A percentile compares a stretch with the other conserved stretches of the same genome.
phyloP scores from a whole-genome alignment of 2,888 invertebrate genomes.

The Temnothorax unifasciatus region DNA sequence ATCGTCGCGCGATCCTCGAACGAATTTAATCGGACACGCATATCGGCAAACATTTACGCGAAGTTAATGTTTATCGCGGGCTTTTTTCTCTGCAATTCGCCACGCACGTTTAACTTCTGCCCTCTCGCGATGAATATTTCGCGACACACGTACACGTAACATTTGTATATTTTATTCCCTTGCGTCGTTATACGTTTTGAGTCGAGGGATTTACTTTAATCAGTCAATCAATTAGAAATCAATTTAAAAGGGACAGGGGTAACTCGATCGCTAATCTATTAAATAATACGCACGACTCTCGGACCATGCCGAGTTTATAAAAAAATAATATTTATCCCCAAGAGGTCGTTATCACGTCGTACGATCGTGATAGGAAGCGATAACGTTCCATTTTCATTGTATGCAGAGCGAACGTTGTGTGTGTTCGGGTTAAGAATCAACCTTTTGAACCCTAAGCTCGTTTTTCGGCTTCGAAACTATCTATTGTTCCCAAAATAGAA shows the following conservation, averaged over 20 bases:
- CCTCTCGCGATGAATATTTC: neutral
- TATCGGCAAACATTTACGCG: constrained; percentile 9
- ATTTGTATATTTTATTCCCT: neutral
- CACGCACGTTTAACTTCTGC: neutral
- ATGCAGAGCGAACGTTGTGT: neutral
- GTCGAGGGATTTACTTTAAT: neutral
- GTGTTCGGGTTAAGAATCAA: neutral
- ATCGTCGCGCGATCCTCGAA: neutral
- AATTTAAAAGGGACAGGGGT: neutral
- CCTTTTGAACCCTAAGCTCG: constrained; percentile 3
- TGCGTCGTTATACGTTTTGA: neutral
- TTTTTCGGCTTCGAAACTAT: neutral
- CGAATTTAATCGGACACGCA: neutral
- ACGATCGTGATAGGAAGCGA: constrained; percentile 1
- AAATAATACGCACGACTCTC: neutral
- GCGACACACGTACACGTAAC: neutral
- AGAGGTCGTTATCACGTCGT: neutral
- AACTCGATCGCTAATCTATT: neutral
- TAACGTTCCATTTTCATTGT: neutral
- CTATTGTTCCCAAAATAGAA: constrained; percentile 14
- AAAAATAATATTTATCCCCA: neutral
- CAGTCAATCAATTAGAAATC: neutral
- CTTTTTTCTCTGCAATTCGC: constrained; percentile 1
- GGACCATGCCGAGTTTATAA: neutral
- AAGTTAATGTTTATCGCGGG: neutral